Evolutionary conservation across 2,888 invertebrate species (phyloP), one percentile per base, ranked within the genome.

Genomic region (Rhorus exstirpatorius): DNA sequence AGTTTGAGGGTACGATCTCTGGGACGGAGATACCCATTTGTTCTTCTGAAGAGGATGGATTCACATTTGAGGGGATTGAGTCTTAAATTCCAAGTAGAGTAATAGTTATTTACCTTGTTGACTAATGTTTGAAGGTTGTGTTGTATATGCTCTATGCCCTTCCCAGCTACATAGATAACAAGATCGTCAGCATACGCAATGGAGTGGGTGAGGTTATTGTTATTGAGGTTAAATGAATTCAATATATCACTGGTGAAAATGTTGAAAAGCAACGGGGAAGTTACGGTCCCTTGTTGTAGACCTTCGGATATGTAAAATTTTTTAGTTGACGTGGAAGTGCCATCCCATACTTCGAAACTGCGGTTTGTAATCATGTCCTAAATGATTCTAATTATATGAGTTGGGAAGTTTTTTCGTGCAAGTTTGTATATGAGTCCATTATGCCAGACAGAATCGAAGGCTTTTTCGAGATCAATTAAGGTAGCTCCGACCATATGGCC

Each of bases 51-150:
- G 7, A 84, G 8, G 0, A 85, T 83, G 1, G 63, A 14, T 38
- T 85, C 80, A 12, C 78, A 84, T 74, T 85, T 85, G 0, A 0
- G 8, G 0, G 82, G 76, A 19, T 83, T 85, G 0, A 83, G 35
- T 55, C 71, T 70, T 0, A 81, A 51, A 8, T 84, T 83, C 83
- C 85, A 85, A 0, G 17, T 72, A 0, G 17, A 8, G 0, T 82
- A 83, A 19, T 49, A 72, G 7, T 71, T 68, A n/a, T 80, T 84
- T 0, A 81, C 51, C 41, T 79, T 76, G 0, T 84, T 65, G 0
- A 83, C 65, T 4, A 81, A 0, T 1, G 44, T 8, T 44, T 80
- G 35, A 0, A 83, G 55, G 1, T 19, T n/a, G 3, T 53, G 35
- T 68, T 74, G 55, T 0, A 80, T 24, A 0, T 7, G 1, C 0